phyloP scores from a whole-genome alignment of 2,797 vertebrate genomes.

The Yasuhikotakia modesta region DNA sequence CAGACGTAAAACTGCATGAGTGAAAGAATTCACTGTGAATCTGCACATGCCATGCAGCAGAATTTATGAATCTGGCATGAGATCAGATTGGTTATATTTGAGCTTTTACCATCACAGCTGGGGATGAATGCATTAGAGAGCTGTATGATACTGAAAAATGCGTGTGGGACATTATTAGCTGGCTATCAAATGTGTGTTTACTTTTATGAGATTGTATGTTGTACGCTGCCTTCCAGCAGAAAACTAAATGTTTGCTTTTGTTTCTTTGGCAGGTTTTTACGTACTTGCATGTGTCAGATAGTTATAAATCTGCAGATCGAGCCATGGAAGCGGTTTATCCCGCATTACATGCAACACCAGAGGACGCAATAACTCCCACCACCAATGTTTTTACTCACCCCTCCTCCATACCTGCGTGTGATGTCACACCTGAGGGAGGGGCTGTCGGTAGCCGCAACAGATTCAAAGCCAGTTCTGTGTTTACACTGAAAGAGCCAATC shows the following conservation, averaged over 20 bases:
- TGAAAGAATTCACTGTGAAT: constrained; percentile 41
- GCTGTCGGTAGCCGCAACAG: constrained; percentile 27
- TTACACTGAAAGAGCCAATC: constrained; percentile 56
- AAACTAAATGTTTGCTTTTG: constrained; percentile 11
- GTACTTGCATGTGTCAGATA: constrained; percentile 65
- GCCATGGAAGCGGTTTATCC: constrained; percentile 3
- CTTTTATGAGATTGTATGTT: constrained; percentile 3
- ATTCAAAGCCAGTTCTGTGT: constrained; percentile 55
- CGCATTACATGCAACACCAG: background rate
- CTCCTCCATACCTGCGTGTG: background rate
- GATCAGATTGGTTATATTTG: constrained; percentile 54
- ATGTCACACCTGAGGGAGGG: background rate
- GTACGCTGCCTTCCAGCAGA: background rate
- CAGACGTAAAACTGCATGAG: constrained; percentile 15
- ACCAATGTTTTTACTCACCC: background rate
- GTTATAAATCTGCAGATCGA: constrained; percentile 24
- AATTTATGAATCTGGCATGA: constrained; percentile 58
- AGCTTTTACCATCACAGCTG: constrained; percentile 51
- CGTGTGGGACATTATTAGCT: constrained; percentile 19
- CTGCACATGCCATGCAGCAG: constrained; percentile 15
- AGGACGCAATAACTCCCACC: background rate
- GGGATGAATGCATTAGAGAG: constrained; percentile 23
- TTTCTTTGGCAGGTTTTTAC: constrained; percentile 65
- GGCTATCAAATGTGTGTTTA: background rate
- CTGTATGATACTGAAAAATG: constrained; percentile 14